phyloP scores from a whole-genome alignment of 2,113 vertebrate species.

The Motacilla tschutschensis region DNA sequence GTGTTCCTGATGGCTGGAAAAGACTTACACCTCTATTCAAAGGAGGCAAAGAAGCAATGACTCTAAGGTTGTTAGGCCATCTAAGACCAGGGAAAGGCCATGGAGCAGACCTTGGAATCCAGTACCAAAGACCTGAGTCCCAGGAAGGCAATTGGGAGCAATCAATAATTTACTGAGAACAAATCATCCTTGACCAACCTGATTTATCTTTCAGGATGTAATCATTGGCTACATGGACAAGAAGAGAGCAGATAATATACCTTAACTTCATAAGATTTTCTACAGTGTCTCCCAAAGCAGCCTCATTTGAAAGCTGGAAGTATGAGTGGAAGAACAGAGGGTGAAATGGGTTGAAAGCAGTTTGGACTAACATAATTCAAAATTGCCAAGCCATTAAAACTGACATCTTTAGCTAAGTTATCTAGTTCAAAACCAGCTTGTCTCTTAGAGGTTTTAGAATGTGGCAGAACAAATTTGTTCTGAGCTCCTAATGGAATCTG shows the following conservation, averaged over 20 bases:
- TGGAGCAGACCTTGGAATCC: background rate
- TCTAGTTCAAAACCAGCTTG: background rate
- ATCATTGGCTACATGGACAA: fast-evolving
- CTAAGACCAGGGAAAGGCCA: background rate
- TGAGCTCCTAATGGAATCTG: background rate
- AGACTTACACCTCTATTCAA: background rate
- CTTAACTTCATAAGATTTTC: background rate
- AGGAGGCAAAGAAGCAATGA: background rate
- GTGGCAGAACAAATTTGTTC: background rate
- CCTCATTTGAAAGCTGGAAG: background rate
- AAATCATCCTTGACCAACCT: background rate
- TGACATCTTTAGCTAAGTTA: background rate
- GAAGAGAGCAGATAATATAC: background rate
- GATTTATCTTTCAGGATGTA: background rate
- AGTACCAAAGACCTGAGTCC: background rate
- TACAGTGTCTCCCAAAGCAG: background rate
- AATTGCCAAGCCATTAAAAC: background rate
- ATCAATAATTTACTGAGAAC: background rate
- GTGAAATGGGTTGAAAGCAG: background rate
- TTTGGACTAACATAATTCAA: background rate
- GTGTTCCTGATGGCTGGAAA: background rate
- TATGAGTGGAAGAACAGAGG: background rate
- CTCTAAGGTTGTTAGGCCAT: background rate
- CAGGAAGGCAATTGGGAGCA: background rate
- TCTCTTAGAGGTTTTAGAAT: background rate